These are phyloP conservation scores for Sylvietta virens DNA, from an alignment of 2,113 vertebrate species.

Conservation along the genomic window DNA sequence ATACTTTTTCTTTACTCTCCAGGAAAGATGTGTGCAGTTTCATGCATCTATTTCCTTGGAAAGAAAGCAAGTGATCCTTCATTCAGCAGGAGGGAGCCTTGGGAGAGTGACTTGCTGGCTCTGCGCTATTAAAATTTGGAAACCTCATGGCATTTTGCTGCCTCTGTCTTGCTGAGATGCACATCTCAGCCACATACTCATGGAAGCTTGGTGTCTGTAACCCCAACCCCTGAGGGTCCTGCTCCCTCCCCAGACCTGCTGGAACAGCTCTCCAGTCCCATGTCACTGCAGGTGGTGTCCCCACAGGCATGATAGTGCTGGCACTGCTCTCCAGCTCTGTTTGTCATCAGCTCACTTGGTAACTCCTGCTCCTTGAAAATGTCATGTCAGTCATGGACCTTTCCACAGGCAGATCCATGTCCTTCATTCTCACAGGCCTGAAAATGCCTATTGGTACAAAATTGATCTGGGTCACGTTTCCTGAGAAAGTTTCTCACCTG, in stretches of 20 bases:
- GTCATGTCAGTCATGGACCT: background rate
- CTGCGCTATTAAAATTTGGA: background rate
- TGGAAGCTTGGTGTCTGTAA: background rate
- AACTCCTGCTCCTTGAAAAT: slow-evolving; percentile 2
- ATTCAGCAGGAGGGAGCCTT: slow-evolving; percentile 20
- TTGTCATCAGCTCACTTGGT: background rate
- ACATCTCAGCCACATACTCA: background rate
- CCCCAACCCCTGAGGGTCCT: background rate
- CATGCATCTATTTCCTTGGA: slow-evolving; percentile 45
- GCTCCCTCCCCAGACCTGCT: background rate
- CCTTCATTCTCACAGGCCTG: background rate
- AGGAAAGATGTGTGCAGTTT: slow-evolving; percentile 24
- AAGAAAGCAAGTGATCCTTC: slow-evolving; percentile 37
- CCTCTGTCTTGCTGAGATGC: slow-evolving; percentile 24
- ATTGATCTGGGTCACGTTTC: background rate
- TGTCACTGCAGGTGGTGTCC: background rate
- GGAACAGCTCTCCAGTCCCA: background rate
- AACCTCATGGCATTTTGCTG: background rate
- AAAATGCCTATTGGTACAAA: background rate
- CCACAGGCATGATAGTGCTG: background rate
- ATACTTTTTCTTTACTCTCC: slow-evolving; percentile 36
- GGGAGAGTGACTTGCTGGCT: slow-evolving; percentile 28
- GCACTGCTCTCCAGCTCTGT: background rate
- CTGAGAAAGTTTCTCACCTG: background rate
- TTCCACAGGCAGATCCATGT: background rate